Conservation (phyloP, 1,140 invertebrate species). For the Luehdorfia chinensis region DNA sequence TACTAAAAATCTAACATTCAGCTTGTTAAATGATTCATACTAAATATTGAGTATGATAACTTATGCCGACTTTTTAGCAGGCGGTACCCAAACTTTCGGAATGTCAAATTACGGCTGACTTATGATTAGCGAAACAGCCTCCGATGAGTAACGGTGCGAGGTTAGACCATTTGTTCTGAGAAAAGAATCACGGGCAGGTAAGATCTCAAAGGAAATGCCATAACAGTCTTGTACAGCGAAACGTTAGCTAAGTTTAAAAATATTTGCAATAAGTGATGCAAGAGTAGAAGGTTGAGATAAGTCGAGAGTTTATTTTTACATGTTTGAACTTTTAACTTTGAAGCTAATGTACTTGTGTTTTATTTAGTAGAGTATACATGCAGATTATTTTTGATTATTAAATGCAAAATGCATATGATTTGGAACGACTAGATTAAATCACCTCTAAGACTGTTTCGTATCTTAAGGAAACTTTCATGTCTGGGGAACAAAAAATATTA, state of each 20-base stretch:
- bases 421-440: too few relatives aligned
- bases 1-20: too few relatives aligned
- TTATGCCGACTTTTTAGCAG: too few relatives aligned
- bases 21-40: too few relatives aligned
- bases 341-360: too few relatives aligned
- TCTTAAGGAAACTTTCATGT: too few relatives aligned
- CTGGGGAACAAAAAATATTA: too few relatives aligned
- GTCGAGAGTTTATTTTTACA: not conserved
- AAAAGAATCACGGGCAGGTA: slow-evolving; percentile 28
- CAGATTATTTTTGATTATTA: too few relatives aligned
- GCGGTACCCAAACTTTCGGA: slow-evolving; percentile 17
- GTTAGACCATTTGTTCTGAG: slow-evolving; percentile 34
- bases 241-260: slow-evolving; percentile 1
- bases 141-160: slow-evolving; percentile 38
- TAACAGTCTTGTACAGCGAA: slow-evolving; percentile 12
- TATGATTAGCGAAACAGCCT: slow-evolving; percentile 26
- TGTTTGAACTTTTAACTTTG: not conserved
- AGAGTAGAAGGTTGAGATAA: slow-evolving; percentile 6
- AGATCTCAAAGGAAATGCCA: slow-evolving; percentile 39
- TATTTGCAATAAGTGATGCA: slow-evolving; percentile 11
- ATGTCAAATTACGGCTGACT: slow-evolving; percentile 22
- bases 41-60: too few relatives aligned
- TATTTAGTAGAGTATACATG: too few relatives aligned
- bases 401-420: too few relatives aligned
- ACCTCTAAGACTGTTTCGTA: too few relatives aligned